phyloP scores from a whole-genome alignment of 2,113 vertebrate species.

The Tachycineta bicolor region DNA sequence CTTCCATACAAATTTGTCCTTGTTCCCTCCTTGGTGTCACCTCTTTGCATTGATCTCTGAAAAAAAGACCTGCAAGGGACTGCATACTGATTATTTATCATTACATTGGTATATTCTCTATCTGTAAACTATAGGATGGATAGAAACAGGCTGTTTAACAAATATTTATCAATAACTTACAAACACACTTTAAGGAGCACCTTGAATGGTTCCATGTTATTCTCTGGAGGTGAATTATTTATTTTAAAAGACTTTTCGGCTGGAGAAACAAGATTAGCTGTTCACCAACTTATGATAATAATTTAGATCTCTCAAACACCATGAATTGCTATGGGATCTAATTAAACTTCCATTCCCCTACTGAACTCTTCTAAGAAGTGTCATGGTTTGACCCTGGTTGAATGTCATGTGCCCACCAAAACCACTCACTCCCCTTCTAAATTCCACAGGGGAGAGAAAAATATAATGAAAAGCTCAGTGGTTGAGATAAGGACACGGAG shows the following conservation, averaged over 20 bases:
- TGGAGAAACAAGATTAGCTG: not conserved
- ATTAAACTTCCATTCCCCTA: not conserved
- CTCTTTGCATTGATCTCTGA: not conserved
- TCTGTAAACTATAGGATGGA: not conserved
- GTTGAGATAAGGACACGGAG: not conserved
- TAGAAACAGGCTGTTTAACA: not conserved
- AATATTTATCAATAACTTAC: not conserved
- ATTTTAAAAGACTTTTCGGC: not conserved
- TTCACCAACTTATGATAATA: not conserved
- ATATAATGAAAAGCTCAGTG: fast-evolving
- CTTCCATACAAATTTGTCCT: not conserved
- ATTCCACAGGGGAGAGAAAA: not conserved
- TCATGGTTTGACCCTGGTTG: not conserved
- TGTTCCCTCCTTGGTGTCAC: not conserved
- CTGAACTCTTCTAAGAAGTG: not conserved
- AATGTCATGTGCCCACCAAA: fast-evolving
- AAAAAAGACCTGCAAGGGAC: not conserved
- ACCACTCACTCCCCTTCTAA: fast-evolving
- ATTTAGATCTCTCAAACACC: not conserved
- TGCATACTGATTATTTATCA: not conserved
- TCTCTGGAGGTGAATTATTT: not conserved
- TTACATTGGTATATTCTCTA: not conserved
- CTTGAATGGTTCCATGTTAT: not conserved
- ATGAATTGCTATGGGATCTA: not conserved
- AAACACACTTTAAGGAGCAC: not conserved